Evolutionary conservation across 1,140 invertebrate species (phyloP).

Genomic region (Hylyphantes graminicola): DNA sequence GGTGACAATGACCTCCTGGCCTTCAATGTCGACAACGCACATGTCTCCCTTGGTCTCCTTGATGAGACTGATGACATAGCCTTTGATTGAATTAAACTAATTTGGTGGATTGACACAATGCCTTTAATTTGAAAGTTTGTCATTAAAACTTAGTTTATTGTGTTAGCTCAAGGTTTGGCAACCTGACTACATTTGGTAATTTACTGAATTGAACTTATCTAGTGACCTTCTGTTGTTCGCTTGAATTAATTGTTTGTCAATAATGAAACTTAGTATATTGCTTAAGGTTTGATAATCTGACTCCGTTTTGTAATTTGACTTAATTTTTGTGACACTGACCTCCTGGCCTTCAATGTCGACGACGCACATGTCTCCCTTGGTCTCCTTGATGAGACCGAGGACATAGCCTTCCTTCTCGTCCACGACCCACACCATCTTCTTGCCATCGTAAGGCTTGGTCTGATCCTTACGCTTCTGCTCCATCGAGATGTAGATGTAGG

Average conservation of each 20-base stretch:
- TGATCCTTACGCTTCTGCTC: conserved; percentile 97
- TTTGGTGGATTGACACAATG: too few relatives aligned
- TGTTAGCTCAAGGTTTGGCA: too few relatives aligned
- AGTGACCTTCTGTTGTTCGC: too few relatives aligned
- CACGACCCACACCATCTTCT: conserved; percentile 99
- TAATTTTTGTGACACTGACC: conserved; percentile 25
- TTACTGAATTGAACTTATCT: too few relatives aligned
- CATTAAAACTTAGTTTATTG: too few relatives aligned
- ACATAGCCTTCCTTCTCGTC: conserved; percentile 97
- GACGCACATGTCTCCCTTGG: conserved; percentile 97
- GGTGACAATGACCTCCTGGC: conserved; percentile 36
- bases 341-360: conserved; percentile 78
- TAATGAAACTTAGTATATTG: too few relatives aligned
- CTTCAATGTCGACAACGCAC: conserved; percentile 88
- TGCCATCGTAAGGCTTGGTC: conserved; percentile 98
- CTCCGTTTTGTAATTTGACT: too few relatives aligned
- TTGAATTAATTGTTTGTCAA: too few relatives aligned
- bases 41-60: conserved; percentile 98
- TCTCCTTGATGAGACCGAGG: conserved; percentile 96
- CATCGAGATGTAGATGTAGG: conserved; percentile 92
- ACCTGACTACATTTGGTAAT: too few relatives aligned
- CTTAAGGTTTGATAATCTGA: too few relatives aligned
- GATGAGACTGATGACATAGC: conserved; percentile 96
- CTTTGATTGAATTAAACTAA: conserved; percentile 65
- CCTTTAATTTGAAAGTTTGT: too few relatives aligned